phyloP scores from a whole-genome alignment of 2,797 vertebrate species.

The Galaxias olidus region DNA sequence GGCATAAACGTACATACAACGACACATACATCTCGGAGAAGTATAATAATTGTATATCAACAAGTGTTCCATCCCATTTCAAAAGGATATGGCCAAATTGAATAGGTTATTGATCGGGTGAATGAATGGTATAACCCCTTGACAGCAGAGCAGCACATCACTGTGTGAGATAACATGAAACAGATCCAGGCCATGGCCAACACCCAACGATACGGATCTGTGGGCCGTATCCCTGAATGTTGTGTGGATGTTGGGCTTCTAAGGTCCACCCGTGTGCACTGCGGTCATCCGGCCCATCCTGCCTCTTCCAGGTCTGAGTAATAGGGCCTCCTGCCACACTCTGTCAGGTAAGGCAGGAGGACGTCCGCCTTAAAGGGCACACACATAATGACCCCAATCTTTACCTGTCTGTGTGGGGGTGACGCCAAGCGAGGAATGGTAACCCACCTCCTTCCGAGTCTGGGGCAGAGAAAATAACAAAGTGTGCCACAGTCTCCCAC shows the following conservation, averaged over 20 bases:
- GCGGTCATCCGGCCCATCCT: slow-evolving; percentile 10
- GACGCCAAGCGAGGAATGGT: slow-evolving; percentile 27
- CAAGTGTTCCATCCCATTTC: no score
- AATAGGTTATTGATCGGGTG: no score
- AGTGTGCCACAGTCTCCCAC: slow-evolving; percentile 28
- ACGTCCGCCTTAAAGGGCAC: neutral
- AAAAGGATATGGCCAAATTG: no score
- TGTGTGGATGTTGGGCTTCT: neutral
- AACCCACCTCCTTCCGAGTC: slow-evolving; percentile 2
- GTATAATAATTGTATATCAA: no score
- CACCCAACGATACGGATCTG: no score
- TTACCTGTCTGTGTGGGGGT: slow-evolving; percentile 20
- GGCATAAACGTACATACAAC: no score
- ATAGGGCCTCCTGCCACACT: slow-evolving; percentile 13
- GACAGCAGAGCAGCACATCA: neutral
- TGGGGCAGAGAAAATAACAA: slow-evolving; percentile 18
- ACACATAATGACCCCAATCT: slow-evolving; percentile 17
- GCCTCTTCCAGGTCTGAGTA: slow-evolving; percentile 25
- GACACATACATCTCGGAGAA: no score
- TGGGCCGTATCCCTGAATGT: neutral
- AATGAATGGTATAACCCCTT: no score
- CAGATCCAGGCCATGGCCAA: neutral
- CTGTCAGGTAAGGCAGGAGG: neutral
- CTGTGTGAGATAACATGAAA: slow-evolving; percentile 1
- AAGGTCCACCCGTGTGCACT: neutral